Percentiles rank a stretch among this genome's conserved stretches.
Conservation (phyloP, 2,797 vertebrate species). For the Prunella strophiata region DNA sequence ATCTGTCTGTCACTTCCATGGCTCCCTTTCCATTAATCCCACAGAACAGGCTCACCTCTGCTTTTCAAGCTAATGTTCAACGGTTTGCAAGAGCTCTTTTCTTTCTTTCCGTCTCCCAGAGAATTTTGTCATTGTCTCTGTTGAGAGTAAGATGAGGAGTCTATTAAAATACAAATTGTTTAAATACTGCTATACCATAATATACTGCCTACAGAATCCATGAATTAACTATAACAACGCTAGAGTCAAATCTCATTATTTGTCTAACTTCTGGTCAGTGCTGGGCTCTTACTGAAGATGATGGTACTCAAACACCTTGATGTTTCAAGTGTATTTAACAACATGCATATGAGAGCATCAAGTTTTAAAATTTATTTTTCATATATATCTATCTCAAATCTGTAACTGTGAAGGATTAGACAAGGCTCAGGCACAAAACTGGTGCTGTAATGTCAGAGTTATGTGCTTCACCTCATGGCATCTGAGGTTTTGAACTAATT, state of each 20-base stretch:
- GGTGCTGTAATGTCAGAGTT: conserved; percentile 23
- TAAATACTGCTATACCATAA: neutral
- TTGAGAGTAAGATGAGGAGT: neutral
- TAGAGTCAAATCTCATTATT: neutral
- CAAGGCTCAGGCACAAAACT: neutral
- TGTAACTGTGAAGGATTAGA: neutral
- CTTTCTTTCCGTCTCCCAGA: neutral
- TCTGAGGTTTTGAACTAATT: neutral
- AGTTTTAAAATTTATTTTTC: neutral
- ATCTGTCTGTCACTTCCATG: neutral
- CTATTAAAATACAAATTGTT: neutral
- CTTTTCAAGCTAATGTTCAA: neutral
- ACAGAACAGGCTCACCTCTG: neutral
- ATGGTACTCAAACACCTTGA: neutral
- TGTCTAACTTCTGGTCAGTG: neutral
- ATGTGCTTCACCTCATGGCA: neutral
- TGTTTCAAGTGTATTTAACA: neutral
- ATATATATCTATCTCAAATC: neutral
- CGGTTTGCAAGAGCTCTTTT: neutral
- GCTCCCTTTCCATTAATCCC: neutral
- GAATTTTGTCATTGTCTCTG: neutral
- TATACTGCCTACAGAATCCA: neutral
- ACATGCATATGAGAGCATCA: neutral
- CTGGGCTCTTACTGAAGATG: neutral
- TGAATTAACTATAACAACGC: neutral